Evolutionary conservation across 2,113 vertebrate genomes (phyloP), one percentile per base, ranked within the genome.

Genomic region (Picathartes gymnocephalus): DNA sequence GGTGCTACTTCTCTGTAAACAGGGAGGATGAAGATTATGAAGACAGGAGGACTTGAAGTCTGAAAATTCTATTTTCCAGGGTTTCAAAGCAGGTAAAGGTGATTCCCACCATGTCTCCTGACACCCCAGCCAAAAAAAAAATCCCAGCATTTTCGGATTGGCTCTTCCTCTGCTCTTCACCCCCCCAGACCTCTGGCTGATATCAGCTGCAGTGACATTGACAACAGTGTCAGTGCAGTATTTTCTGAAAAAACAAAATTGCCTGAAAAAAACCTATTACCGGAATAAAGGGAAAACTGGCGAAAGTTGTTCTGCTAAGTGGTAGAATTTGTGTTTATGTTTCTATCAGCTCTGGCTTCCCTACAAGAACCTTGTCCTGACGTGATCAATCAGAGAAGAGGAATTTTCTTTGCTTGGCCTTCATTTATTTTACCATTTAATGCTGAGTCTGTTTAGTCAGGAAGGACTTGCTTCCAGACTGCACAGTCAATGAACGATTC

Each of bases 361-460:
- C 22, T 70, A 68, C 60, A 92, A 89, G 78, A 91, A 65, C 83
- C 76, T 88, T 80, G 28, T 47, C 31, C 37, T 93, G 94, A 96
- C 0, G 1, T 86, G 81, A 97, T 95, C 92, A 94, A 16, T 95
- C 90, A 93, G 81, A 91, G 54, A 78, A 65, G 47, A 94, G 50
- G 93, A 82, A 60, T 95, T 87, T 93, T 94, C 81, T 69, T 88
- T 87, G 45, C 96, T 91, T 73, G 80, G 85, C 39, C 53, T 90
- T 64, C 93, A 93, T 96, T 95, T 96, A 94, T 97, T 96, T 93
- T 47, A 71, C 90, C 44, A 58, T 91, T 82, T 95, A 95, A 53
- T 79, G 60, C 85, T 81, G 72, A 94, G 82, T 79, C 90, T 96
- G 86, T 96, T 96, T 69, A 95, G 95, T n/a, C 95, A 93, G 93